Base-by-base conservation (phyloP, 2,113 vertebrate genomes). In the Lamprotornis superbus region DNA sequence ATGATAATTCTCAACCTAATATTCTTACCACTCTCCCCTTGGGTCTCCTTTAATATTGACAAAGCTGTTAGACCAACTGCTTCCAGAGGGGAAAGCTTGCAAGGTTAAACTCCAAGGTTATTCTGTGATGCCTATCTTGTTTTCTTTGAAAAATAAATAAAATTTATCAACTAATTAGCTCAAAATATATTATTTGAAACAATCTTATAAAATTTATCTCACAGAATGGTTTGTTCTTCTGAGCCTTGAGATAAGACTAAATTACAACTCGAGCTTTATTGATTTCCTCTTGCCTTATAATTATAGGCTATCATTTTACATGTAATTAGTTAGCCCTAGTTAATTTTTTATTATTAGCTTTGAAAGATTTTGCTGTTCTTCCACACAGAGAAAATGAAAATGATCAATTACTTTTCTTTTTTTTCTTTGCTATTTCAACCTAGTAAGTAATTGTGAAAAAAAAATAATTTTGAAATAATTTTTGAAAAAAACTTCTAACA, bases 221-320 rank as follows among this genome's bases (percentile, higher is more conserved):
- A 76, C 19, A 60, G 46, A 74, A 61, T 39, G 11, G 28, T 42
- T 93, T 87, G 59, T 16, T 83, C 33, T 79, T 90, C 69, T 42
- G 25, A 84, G 47, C 21, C 44, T 73, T 64, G 61, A 91, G 75
- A 91, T 92, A 83, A 91, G 40, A 87, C 61, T 74, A 76, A 96
- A 83, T 52, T 77, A 89, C 57, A 96, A 56, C 88, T 71, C 0
- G 4, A 86, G 33, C 35, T 47, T 89, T 67, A 91, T 49, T 87
- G 87, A 82, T 90, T 94, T 86, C 9, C 74, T 68, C 82, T 79
- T 80, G 40, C 42, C 64, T 65, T 86, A 59, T 88, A 96, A 91
- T 91, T 87, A 65, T 8, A 89, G 55, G 47, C 40, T 85, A 82
- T 56, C 63, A 69, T 73, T 93, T 83, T 49, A 64, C 55, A 83